Conservation (phyloP, 53 echinoderm and acorn worm species). For the Arbacia lixula region DNA sequence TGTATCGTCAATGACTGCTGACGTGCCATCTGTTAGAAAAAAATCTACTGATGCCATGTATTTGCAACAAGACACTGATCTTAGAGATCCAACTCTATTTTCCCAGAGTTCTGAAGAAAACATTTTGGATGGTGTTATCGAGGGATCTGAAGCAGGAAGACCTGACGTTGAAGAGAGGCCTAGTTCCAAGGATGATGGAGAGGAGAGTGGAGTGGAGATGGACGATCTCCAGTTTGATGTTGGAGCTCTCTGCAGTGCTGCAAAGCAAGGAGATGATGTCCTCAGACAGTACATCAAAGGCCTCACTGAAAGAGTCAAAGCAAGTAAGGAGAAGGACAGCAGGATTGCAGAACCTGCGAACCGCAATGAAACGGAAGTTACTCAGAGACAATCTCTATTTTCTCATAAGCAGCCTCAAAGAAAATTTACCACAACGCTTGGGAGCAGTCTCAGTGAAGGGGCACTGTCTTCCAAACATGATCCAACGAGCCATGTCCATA, state of each 20-base stretch:
- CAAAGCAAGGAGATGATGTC: constrained; percentile 88
- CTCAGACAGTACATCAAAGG: constrained; percentile 79
- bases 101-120: background rate
- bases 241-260: constrained; percentile 80
- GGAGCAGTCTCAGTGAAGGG: no score
- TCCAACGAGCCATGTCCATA: no score
- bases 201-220: constrained; percentile 51
- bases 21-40: no score
- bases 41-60: no score
- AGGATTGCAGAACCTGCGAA: background rate
- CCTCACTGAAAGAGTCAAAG: constrained; percentile 69
- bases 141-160: background rate
- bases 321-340: constrained; percentile 30
- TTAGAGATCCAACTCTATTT: no score
- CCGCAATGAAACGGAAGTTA: background rate
- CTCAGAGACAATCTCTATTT: constrained; percentile 6
- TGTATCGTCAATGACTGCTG: background rate
- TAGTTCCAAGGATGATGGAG: constrained; percentile 34
- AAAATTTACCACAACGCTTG: no score
- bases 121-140: background rate
- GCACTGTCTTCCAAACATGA: no score
- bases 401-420: constrained; percentile 29
- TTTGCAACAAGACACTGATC: no score
- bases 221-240: constrained; percentile 76
- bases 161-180: background rate